phyloP scores from a whole-genome alignment of 2,113 vertebrate genomes.

The Mus musculus region GRCm39 chr11:111511001-111511500 shows the following conservation, averaged over 20 bases:
- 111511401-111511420: background rate
- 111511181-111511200: background rate
- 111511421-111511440: background rate
- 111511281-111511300: background rate
- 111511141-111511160: background rate
- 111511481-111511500: background rate
- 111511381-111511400: background rate
- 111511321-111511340: background rate
- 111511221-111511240: background rate
- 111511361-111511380: background rate
- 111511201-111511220: background rate
- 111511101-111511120: background rate
- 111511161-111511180: background rate
- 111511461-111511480: background rate
- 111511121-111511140: background rate
- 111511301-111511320: background rate
- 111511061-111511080: background rate
- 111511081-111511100: background rate
- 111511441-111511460: fast-evolving
- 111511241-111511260: background rate
- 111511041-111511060: background rate
- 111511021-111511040: too few species aligned
- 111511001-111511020: background rate
- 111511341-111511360: background rate
- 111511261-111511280: background rate